Base-by-base conservation (phyloP, 2,888 invertebrate genomes). In the Nymphalis c-album region DNA sequence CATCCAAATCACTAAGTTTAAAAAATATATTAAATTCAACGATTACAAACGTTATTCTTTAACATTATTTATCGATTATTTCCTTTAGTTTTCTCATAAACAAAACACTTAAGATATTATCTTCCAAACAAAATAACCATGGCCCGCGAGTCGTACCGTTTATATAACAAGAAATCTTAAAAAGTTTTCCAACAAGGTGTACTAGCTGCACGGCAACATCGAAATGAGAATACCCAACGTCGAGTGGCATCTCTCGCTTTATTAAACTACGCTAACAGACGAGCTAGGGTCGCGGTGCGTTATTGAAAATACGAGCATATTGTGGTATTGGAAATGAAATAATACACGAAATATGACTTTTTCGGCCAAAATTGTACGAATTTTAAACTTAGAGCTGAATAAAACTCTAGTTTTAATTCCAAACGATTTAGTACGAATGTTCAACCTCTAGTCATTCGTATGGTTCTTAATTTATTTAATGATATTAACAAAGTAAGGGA, bases 251-350 rank as follows among this genome's bases (percentile, higher is more conserved):
- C 53, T 16, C 53, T 26, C 31, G 53, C 53, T 55, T 55, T 55
- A 55, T 55, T 55, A 55, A 55, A 55, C 53, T 55, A 55, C 53
- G 31, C 53, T 55, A 55, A 26, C 53, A 55, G 26, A 50, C 50
- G 26, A 55, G 53, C 16, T 16, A 26, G 26, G 53, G 31, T 31
- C 26, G 8, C 50, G 50, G 26, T 17, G 53, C 53, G 26, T 55
- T 55, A 55, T 55, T 55, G 31, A 55, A 55, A 26, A 31, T 55
- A 55, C 53, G 53, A 55, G 31, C 26, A 55, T 20, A 50, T 50
- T 50, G 50, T 50, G 50, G 50, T 31, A 55, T 55, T 55, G 53
- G 53, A 55, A 55, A 55, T 22, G 53, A 55, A 55, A 55, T 55
- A 26, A 55, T n/a, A 31, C 17, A 22, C 17, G 16, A 55, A 55